Conservation (phyloP, 2,113 vertebrate species). For the Ardeotis arabs region DNA sequence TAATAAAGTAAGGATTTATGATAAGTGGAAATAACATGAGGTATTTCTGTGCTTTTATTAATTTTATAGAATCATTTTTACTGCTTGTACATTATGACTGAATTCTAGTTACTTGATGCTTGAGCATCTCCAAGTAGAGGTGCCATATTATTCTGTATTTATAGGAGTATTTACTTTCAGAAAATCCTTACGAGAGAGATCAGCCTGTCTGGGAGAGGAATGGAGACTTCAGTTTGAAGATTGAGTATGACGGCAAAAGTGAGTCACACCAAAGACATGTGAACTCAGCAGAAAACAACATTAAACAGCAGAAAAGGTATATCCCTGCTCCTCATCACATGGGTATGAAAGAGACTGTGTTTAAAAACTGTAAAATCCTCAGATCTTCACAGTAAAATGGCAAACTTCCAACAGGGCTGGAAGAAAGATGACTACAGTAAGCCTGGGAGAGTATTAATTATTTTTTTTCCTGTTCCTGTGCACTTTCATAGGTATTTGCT, state of each 20-base stretch:
- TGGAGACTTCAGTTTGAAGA: not conserved
- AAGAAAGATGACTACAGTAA: not conserved
- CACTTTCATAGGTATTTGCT: not conserved
- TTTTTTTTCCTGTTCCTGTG: not conserved
- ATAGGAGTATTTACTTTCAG: not conserved
- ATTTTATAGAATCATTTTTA: not conserved
- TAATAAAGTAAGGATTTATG: not conserved
- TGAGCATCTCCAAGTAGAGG: not conserved
- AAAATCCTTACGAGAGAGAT: not conserved
- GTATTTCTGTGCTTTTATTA: not conserved
- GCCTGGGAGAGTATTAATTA: not conserved
- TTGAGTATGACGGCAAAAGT: not conserved
- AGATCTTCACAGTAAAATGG: not conserved
- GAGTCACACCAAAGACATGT: not conserved
- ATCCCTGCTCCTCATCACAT: not conserved
- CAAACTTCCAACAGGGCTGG: not conserved
- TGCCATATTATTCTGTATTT: not conserved
- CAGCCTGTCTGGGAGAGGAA: not conserved
- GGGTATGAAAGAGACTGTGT: not conserved
- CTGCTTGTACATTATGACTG: not conserved
- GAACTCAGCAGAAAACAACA: not conserved
- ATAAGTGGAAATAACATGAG: not conserved
- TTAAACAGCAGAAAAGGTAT: not conserved
- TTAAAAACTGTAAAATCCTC: not conserved
- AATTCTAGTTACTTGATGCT: not conserved